Conservation (phyloP, 2,888 invertebrate species). For the Marasmarcha lunaedactyla region DNA sequence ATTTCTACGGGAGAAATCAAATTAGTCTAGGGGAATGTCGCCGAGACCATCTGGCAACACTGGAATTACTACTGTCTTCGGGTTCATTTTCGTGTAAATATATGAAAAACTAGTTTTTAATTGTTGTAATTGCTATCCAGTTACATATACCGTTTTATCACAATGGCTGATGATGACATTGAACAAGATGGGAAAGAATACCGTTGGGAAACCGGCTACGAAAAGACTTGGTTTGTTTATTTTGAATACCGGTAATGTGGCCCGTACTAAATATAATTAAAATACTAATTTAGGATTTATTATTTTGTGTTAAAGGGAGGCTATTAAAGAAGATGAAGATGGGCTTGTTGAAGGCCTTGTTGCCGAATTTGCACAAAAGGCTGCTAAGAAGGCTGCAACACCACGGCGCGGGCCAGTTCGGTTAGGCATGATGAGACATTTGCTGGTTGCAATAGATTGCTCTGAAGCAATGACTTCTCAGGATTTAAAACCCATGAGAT, state of each 20-base stretch:
- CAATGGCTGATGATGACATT: constrained; percentile 85
- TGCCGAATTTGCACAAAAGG: constrained; percentile 91
- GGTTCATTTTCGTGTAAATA: too few species aligned
- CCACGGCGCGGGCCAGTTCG: constrained; percentile 82
- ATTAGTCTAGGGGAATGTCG: too few species aligned
- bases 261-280: constrained; percentile 5
- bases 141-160: too few species aligned
- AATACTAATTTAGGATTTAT: constrained; percentile 4
- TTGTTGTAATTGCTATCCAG: too few species aligned
- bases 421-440: constrained; percentile 98
- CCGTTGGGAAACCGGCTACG: constrained; percentile 95
- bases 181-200: constrained; percentile 91
- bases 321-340: constrained; percentile 95
- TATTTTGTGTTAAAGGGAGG: constrained; percentile 79
- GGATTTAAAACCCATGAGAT: constrained; percentile 93
- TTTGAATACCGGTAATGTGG: too few species aligned
- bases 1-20: too few species aligned
- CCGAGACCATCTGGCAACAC: too few species aligned
- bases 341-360: constrained; percentile 92
- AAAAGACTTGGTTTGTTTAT: constrained; percentile 85
- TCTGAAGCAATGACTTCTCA: constrained; percentile 95
- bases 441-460: constrained; percentile 91
- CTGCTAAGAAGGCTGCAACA: constrained; percentile 82
- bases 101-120: too few species aligned
- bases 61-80: too few species aligned